Conservation (phyloP, 1,140 invertebrate species). For the Cotesia chilonis region DNA sequence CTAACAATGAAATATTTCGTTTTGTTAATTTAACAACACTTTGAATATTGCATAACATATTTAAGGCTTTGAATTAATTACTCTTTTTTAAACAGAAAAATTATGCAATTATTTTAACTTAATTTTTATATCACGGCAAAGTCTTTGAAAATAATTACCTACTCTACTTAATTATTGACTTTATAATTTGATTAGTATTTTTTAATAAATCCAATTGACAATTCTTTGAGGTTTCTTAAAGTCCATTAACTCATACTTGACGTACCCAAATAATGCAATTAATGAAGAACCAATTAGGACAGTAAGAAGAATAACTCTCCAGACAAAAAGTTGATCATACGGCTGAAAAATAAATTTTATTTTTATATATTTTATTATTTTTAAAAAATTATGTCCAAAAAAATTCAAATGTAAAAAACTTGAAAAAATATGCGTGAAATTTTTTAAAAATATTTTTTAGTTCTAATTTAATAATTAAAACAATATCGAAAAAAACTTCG, state of each 20-base stretch:
- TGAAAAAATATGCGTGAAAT: too few species aligned
- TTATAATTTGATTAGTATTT: slow-evolving; percentile 2
- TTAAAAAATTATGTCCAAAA: too few species aligned
- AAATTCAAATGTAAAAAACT: too few species aligned
- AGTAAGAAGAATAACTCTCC: slow-evolving; percentile 64
- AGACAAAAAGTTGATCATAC: slow-evolving; percentile 69
- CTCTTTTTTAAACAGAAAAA: slow-evolving; percentile 10
- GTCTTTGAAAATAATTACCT: background rate
- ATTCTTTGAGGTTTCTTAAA: slow-evolving; percentile 59
- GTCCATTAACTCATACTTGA: slow-evolving; percentile 66
- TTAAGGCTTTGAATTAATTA: slow-evolving; percentile 29
- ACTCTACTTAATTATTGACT: background rate
- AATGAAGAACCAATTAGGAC: slow-evolving; percentile 64
- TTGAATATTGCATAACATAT: slow-evolving; percentile 54
- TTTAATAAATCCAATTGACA: slow-evolving; percentile 58
- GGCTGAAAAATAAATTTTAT: slow-evolving; percentile 60
- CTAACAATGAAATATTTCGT: slow-evolving; percentile 49
- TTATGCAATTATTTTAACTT: background rate
- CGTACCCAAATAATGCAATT: slow-evolving; percentile 62
- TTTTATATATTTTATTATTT: too few species aligned
- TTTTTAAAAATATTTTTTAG: too few species aligned
- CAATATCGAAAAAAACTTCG: too few species aligned
- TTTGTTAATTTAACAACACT: slow-evolving; percentile 42
- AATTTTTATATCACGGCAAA: background rate
- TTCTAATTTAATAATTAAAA: too few species aligned